Evolutionary conservation across 64 coral and sea anemone genomes (phyloP), one percentile per base, ranked within the genome.

Genomic region (Montipora foliosa): DNA sequence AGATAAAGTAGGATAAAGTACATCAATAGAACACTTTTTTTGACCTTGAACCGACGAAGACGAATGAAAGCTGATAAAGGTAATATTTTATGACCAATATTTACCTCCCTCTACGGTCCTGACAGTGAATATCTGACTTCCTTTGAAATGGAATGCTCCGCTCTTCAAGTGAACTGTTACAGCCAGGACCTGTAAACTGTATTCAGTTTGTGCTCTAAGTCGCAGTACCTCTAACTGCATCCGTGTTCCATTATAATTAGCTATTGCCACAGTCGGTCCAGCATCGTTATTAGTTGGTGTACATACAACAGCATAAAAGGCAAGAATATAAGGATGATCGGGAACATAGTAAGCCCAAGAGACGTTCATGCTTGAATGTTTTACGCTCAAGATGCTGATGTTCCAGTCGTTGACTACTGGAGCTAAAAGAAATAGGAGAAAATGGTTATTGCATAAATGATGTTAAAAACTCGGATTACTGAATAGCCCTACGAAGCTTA

Each of bases 271-370:
- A 20, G 58, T 46, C 45, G 80, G 80, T 8, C 80, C 80, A 44
- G 51, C 22, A 8, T 44, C 51, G 8, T 15, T 4, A 60, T 37
- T 8, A 2, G 80, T 62, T 62, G 80, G 80, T 44, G 80, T 82
- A 44, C 80, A 82, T 8, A 82, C 80, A 8, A 82, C 57, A 13
- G 80, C 80, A 62, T 82, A 82, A 19, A 21, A 24, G 19, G 16
- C 2, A 3, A 82, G 24, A 24, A 21, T 29, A 8, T 44, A 4
- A 1, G 24, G n/a, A 37, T 13, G 4, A 61, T 22, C 16, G 3
- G 80, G 9, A 22, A 13, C 13, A 82, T 82, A 44, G 9, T 19
- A 15, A 37, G 21, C 24, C 80, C 80, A 82, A 10, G 9, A 52
- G 14, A n/a, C 57, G 2, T 8, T 19, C 6, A 62, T 24, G 1